These are phyloP conservation scores for Anarsia innoxiella DNA, from an alignment of 2,888 invertebrate genomes.

Conservation along the genomic window DNA sequence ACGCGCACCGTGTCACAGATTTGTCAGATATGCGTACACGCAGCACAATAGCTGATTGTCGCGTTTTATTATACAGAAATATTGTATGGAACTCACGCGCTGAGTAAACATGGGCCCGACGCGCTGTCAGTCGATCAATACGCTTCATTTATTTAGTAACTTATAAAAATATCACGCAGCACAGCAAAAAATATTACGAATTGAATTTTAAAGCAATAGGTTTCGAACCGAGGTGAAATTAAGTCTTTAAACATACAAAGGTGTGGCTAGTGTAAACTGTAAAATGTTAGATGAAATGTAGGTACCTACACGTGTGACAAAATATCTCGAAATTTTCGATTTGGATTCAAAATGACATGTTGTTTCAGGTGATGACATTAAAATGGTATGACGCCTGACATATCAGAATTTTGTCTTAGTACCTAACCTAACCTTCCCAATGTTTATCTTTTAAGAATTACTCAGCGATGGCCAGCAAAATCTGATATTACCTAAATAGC, in stretches of 20 bases:
- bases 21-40: constrained; percentile 33
- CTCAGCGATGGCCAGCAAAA: too few species aligned
- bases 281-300: constrained; percentile 25
- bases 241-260: constrained; percentile 22
- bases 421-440: too few species aligned
- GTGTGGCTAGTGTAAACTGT: constrained; percentile 24
- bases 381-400: too few species aligned
- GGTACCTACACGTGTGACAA: constrained; percentile 22
- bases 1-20: constrained; percentile 29
- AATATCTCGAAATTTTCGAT: constrained; percentile 17
- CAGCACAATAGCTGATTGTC: constrained; percentile 44
- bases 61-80: constrained; percentile 32
- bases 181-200: constrained; percentile 26
- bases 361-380: constrained; percentile 36
- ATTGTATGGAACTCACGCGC: constrained; percentile 30
- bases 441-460: too few species aligned
- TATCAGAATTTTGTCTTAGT: too few species aligned
- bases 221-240: constrained; percentile 29
- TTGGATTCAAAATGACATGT: constrained; percentile 18
- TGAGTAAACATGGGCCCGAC: constrained; percentile 52
- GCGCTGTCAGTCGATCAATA: constrained; percentile 60
- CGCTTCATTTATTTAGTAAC: constrained; percentile 67
- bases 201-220: constrained; percentile 13
- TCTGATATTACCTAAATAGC: too few species aligned
- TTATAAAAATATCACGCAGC: constrained; percentile 53